Evolutionary conservation across 1,140 invertebrate species (phyloP), one percentile per base, ranked within the genome.

Genomic region (Papilio helenus): DNA sequence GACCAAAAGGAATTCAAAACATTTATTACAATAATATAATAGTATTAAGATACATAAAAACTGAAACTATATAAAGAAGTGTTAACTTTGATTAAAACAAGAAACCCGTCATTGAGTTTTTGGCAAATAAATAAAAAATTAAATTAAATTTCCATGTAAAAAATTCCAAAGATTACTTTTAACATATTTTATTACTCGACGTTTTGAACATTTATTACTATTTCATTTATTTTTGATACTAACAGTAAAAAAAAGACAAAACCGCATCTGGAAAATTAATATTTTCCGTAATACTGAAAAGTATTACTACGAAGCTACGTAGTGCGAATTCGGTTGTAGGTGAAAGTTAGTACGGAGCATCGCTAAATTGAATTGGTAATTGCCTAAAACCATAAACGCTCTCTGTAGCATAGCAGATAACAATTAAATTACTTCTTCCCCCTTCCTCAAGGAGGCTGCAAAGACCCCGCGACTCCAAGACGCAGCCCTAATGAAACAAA

Each of bases 361-460:
- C 58, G 20, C 23, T 61, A 61, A 61, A 61, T 29, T 61, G 58
- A 61, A 61, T 61, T 61, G 23, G 20, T 61, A 26, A 61, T 61
- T 61, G 58, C 58, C 58, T 61, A 61, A 61, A 61, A 61, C 58
- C 58, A 61, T 61, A 61, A 61, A 61, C 58, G 20, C 23, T 61
- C 58, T 61, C 58, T 61, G 58, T 61, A 26, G 58, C 20, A 61
- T 61, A 61, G 58, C 58, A 61, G 58, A 61, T 61, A 61, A 61
- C 58, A 61, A 61, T 61, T 61, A 61, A 61, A 61, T 61, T 61
- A 61, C 58, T n/a, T 49, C 51, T n/a, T 26, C 58, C 58, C 58
- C n/a, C 20, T 42, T 12, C 44, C 44, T 12, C 12, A 46, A 10
- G 44, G 7, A 12, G 3, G 7, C 20, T 58, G 23, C 10, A 61